Conservation (phyloP, 35 echinoderm and acorn worm species). For the Eucidaris tribuloides region DNA sequence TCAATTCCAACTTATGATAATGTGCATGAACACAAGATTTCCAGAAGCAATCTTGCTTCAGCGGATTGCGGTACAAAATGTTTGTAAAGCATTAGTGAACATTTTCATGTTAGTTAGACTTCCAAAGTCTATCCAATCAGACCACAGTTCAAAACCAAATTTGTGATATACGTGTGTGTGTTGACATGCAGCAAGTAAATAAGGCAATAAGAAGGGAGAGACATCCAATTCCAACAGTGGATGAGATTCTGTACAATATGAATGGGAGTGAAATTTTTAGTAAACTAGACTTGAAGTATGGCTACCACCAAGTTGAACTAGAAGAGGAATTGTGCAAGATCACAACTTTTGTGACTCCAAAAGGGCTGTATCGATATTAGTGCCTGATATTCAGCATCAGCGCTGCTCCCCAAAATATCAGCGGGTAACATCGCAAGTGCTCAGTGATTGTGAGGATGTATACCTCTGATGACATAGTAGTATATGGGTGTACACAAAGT, state of each 20-base stretch:
- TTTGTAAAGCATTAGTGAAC: slow-evolving; percentile 37
- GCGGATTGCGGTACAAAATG: slow-evolving; percentile 44
- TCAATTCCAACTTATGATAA: slow-evolving; percentile 67
- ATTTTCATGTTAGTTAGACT: slow-evolving; percentile 65
- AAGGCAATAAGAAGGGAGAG: slow-evolving; percentile 41
- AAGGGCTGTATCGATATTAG: slow-evolving; percentile 66
- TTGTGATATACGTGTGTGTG: slow-evolving; percentile 57
- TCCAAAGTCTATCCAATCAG: slow-evolving; percentile 56
- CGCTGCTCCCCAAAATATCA: slow-evolving; percentile 67
- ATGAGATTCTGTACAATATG: slow-evolving; percentile 68
- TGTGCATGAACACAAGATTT: slow-evolving; percentile 72
- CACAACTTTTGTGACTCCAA: slow-evolving; percentile 68
- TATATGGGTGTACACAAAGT: slow-evolving; percentile 18
- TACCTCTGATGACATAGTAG: slow-evolving; percentile 68
- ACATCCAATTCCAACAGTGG: slow-evolving; percentile 77
- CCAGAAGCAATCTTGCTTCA: slow-evolving; percentile 65
- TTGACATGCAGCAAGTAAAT: slow-evolving; percentile 69
- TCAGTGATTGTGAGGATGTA: slow-evolving; percentile 58
- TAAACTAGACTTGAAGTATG: slow-evolving; percentile 68
- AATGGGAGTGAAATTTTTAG: slow-evolving; percentile 54
- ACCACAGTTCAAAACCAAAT: no score
- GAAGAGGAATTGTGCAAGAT: slow-evolving; percentile 46
- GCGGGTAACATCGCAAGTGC: slow-evolving; percentile 50
- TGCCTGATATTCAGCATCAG: slow-evolving; percentile 63
- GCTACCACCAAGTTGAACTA: slow-evolving; percentile 75